Conservation (phyloP, 2,888 invertebrate genomes). For the Leptarthrus brevirostris region DNA sequence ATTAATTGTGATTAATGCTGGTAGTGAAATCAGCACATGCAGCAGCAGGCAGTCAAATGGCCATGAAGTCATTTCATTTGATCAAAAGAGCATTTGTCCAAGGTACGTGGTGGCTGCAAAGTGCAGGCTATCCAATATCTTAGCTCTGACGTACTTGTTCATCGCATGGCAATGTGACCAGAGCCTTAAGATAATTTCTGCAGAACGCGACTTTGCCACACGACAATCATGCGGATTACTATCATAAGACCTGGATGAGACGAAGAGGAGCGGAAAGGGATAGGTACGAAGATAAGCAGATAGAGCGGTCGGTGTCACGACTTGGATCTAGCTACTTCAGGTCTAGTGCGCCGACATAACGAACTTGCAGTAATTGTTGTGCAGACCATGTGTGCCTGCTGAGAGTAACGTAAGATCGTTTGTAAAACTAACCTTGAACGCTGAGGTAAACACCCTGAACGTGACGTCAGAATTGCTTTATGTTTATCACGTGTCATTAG, state of each 20-base stretch:
- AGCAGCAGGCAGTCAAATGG: slow-evolving; percentile 27
- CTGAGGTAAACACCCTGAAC: slow-evolving; percentile 51
- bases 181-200: slow-evolving; percentile 29
- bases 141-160: slow-evolving; percentile 16
- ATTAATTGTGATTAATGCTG: slow-evolving; percentile 45
- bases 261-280: not conserved
- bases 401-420: slow-evolving; percentile 47
- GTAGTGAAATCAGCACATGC: slow-evolving; percentile 42
- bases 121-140: slow-evolving; percentile 1
- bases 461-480: slow-evolving; percentile 31
- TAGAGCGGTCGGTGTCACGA: slow-evolving; percentile 42
- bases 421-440: slow-evolving; percentile 51
- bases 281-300: slow-evolving; percentile 7
- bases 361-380: slow-evolving; percentile 42
- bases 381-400: slow-evolving; percentile 38
- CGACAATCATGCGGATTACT: slow-evolving; percentile 40
- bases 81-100: slow-evolving; percentile 38
- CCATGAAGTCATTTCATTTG: slow-evolving; percentile 41
- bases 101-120: slow-evolving; percentile 22
- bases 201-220: slow-evolving; percentile 31
- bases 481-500: slow-evolving; percentile 22
- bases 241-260: slow-evolving; percentile 12
- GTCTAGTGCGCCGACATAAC: slow-evolving; percentile 16
- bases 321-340: slow-evolving; percentile 34
- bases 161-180: slow-evolving; percentile 10